Percentiles rank a stretch among this genome's conserved stretches.
phyloP scores from a whole-genome alignment of 2,113 vertebrate species.

The Eonycteris spelaea region DNA sequence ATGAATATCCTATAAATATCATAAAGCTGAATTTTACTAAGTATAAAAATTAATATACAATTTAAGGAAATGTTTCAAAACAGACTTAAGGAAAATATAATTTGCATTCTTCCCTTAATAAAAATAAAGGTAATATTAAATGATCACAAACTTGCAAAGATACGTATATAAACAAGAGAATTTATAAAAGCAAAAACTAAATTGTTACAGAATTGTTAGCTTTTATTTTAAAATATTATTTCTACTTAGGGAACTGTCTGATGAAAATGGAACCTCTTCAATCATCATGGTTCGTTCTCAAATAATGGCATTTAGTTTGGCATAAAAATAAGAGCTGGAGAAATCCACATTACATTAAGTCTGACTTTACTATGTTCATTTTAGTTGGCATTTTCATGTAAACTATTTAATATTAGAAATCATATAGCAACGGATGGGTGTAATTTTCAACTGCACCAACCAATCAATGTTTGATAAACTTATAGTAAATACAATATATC shows the following conservation, averaged over 20 bases:
- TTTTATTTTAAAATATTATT: slow-evolving; percentile 25
- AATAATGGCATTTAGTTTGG: not conserved
- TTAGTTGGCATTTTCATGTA: slow-evolving; percentile 49
- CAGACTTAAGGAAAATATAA: not conserved
- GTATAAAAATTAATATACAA: slow-evolving; percentile 26
- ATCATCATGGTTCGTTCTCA: not conserved
- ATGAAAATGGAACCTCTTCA: slow-evolving; percentile 40
- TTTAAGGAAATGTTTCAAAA: slow-evolving; percentile 39
- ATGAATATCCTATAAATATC: slow-evolving; percentile 21
- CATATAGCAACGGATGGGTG: slow-evolving; percentile 2
- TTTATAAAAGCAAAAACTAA: slow-evolving; percentile 20
- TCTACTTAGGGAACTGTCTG: slow-evolving; percentile 1
- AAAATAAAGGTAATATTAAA: slow-evolving; percentile 29
- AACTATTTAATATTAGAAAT: slow-evolving; percentile 36
- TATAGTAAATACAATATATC: slow-evolving; percentile 16
- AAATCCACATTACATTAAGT: not conserved
- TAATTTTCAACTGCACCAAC: slow-evolving; percentile 50
- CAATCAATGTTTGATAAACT: slow-evolving; percentile 40
- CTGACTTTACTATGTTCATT: not conserved
- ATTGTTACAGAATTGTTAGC: not conserved
- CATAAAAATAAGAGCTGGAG: not conserved
- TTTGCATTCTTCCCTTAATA: slow-evolving; percentile 15
- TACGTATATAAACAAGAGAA: slow-evolving; percentile 14
- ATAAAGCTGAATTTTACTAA: slow-evolving; percentile 34
- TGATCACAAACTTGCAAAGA: not conserved